A percentile compares a stretch with the other conserved stretches of the same genome.
phyloP scores from a whole-genome alignment of 1,140 invertebrate species.

The Drepana arcuata region DNA sequence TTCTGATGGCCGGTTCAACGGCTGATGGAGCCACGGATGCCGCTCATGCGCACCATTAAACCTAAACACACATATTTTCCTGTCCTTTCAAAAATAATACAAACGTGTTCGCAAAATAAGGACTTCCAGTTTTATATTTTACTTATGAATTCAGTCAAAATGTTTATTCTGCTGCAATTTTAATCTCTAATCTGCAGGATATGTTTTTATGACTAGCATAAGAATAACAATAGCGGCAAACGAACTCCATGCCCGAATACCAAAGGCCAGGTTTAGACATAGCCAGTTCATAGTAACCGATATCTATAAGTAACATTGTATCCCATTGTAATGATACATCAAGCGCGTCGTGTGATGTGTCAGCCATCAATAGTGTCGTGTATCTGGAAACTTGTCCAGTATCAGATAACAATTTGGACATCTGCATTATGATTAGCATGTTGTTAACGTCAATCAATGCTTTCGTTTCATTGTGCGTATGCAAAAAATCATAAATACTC shows the following conservation, averaged over 20 bases:
- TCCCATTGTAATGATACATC: conserved; percentile 33
- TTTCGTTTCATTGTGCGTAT: conserved; percentile 27
- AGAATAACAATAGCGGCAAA: conserved; percentile 41
- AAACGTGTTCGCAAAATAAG: conserved; percentile 16
- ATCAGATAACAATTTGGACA: conserved; percentile 57
- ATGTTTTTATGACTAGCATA: conserved; percentile 10
- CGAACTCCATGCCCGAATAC: conserved; percentile 32
- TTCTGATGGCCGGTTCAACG: conserved; percentile 37
- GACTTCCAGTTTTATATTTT: too few species aligned
- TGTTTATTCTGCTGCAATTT: conserved; percentile 13
- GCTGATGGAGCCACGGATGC: conserved; percentile 46
- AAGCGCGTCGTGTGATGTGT: conserved; percentile 23
- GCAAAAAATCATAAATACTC: conserved; percentile 17
- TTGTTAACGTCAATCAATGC: conserved; percentile 47
- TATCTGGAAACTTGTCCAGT: conserved; percentile 39
- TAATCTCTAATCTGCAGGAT: conserved; percentile 11
- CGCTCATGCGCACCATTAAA: conserved; percentile 15
- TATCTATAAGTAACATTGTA: conserved; percentile 24
- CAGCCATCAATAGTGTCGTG: conserved; percentile 34
- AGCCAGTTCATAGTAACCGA: conserved; percentile 25
- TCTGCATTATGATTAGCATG: conserved; percentile 44
- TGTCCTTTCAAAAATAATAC: conserved; percentile 15
- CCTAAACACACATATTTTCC: conserved; percentile 9
- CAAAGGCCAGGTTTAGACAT: conserved; percentile 35
- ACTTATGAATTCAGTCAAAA: too few species aligned